Percentiles rank a stretch among this genome's conserved stretches.
Conservation (phyloP, 2,113 vertebrate species). For the Mesocricetus auratus region DNA sequence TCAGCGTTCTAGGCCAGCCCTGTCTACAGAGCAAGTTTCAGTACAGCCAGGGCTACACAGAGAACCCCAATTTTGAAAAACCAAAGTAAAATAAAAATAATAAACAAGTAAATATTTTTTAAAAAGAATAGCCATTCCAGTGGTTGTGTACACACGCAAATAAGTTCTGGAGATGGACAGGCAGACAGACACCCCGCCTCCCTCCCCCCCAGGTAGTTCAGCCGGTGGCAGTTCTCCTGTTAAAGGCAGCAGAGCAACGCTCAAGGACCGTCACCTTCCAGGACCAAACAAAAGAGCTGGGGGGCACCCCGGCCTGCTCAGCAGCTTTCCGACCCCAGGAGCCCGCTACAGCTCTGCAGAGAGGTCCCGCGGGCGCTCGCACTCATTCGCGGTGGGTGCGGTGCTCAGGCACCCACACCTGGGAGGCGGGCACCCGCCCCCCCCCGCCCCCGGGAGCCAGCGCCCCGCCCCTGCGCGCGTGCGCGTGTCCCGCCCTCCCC, state of each 20-base stretch:
- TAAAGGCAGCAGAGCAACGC: not conserved
- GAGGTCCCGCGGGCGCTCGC: not conserved
- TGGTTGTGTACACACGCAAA: not conserved
- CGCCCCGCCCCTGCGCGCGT: not conserved
- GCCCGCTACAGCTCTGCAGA: not conserved
- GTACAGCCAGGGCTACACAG: not conserved
- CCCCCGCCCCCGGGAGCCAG: not conserved
- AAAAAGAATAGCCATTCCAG: not conserved
- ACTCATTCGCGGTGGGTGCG: not conserved
- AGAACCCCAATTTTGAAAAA: not conserved
- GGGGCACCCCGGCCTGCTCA: not conserved
- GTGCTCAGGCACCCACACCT: not conserved
- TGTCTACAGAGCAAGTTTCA: not conserved
- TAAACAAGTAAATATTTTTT: no score
- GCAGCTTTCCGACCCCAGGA: not conserved
- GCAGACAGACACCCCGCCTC: not conserved
- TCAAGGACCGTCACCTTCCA: not conserved
- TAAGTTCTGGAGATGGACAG: not conserved
- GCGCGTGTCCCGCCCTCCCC: not conserved
- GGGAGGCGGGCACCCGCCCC: rapidly evolving
- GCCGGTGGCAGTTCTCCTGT: not conserved
- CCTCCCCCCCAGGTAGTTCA: not conserved
- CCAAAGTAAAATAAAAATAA: not conserved
- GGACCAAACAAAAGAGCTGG: conserved; percentile 61
- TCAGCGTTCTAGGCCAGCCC: not conserved